Conservation (phyloP, 2,113 vertebrate species). For the Lasiurus borealis region DNA sequence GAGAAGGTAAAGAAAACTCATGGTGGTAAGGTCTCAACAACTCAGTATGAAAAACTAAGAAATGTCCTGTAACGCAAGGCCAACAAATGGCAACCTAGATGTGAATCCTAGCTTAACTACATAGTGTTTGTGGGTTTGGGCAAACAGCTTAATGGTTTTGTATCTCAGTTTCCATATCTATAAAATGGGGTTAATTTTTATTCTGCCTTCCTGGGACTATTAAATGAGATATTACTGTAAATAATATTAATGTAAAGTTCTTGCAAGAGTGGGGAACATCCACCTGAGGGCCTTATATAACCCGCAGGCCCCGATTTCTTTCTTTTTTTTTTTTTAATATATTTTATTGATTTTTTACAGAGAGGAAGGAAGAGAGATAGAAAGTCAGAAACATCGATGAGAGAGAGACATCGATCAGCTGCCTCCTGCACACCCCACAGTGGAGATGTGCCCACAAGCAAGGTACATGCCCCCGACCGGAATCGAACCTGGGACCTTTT, state of each 20-base stretch:
- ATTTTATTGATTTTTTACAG: no score
- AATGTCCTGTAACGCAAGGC: neutral
- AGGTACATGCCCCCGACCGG: no score
- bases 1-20: neutral
- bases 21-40: neutral
- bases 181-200: conserved; percentile 41
- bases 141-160: neutral
- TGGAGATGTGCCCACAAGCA: no score
- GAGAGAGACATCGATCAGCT: no score
- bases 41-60: neutral
- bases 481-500: no score
- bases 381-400: no score
- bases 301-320: no score
- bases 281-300: no score
- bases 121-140: neutral
- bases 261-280: neutral
- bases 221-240: neutral
- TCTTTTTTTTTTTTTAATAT: no score
- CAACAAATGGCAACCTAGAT: neutral
- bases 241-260: no score
- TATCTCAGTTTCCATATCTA: conserved; percentile 1
- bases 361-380: no score
- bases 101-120: neutral
- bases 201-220: neutral
- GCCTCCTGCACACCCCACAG: no score